These are phyloP conservation scores for Miltochrista miniata DNA, from an alignment of 2,888 invertebrate species.

Conservation along the genomic window DNA sequence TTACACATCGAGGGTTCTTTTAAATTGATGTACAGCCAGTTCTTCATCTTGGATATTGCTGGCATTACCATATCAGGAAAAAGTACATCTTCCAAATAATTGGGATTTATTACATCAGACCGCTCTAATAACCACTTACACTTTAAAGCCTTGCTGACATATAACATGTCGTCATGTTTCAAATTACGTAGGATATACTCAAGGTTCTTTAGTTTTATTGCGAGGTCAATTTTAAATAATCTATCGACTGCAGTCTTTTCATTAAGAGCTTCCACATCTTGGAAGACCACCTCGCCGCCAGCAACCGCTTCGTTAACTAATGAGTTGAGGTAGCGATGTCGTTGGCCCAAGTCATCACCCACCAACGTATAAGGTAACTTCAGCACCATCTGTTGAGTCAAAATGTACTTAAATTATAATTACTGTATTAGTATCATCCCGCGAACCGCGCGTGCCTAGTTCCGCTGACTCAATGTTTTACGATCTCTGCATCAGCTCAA, in stretches of 20 bases:
- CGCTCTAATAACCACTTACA: constrained; percentile 57
- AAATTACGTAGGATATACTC: constrained; percentile 56
- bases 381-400: constrained; percentile 37
- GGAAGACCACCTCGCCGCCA: constrained; percentile 6
- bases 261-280: constrained; percentile 27
- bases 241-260: constrained; percentile 53
- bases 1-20: constrained; percentile 44
- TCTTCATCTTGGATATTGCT: constrained; percentile 52
- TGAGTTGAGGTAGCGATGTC: constrained; percentile 51
- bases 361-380: constrained; percentile 41
- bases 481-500: too few species aligned
- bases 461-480: too few species aligned
- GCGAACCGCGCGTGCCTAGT: too few species aligned
- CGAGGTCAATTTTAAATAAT: constrained; percentile 64
- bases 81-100: constrained; percentile 51
- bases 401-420: not conserved
- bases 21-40: constrained; percentile 49
- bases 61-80: constrained; percentile 59
- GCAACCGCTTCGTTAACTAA: constrained; percentile 39
- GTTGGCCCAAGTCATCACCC: constrained; percentile 51
- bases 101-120: constrained; percentile 52
- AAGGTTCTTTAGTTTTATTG: constrained; percentile 49
- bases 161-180: constrained; percentile 62
- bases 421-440: too few species aligned
- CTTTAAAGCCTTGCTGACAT: constrained; percentile 61